Evolutionary conservation across 2,888 invertebrate genomes (phyloP).

Genomic region (Aquatica leii): DNA sequence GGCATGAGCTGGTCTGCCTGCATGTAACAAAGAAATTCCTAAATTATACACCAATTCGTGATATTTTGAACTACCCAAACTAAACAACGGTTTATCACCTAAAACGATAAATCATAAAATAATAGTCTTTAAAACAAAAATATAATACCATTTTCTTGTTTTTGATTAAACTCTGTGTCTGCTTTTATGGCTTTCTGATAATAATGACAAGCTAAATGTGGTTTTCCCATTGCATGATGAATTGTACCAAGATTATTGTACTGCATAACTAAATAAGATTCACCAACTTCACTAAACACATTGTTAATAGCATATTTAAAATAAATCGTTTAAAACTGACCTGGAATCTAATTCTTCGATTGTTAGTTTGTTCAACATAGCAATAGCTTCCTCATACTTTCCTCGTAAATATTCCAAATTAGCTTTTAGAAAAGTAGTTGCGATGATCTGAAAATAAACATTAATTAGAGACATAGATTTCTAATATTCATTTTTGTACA

Average conservation of each 20-base stretch:
- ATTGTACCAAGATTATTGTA: conserved; percentile 86
- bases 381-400: conserved; percentile 69
- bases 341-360: conserved; percentile 60
- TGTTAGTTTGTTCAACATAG: conserved; percentile 64
- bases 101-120: conserved; percentile 34
- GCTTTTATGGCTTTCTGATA: conserved; percentile 81
- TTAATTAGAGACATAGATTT: too few species aligned
- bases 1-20: conserved; percentile 82
- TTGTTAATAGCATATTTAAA: conserved; percentile 13
- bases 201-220: conserved; percentile 80
- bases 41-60: conserved; percentile 80
- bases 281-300: conserved; percentile 64
- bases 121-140: not conserved
- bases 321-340: conserved; percentile 58
- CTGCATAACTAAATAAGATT: conserved; percentile 70
- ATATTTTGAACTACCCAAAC: conserved; percentile 68
- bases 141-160: conserved; percentile 54
- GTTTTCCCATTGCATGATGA: conserved; percentile 82
- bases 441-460: conserved; percentile 61
- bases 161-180: conserved; percentile 64
- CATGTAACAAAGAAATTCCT: conserved; percentile 83
- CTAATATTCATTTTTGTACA: too few species aligned
- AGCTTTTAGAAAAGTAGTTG: conserved; percentile 68
- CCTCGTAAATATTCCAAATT: conserved; percentile 72
- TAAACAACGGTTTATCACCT: conserved; percentile 67